phyloP scores from a whole-genome alignment of 2,113 vertebrate genomes.

The Phalacrocorax pelagicus region DNA sequence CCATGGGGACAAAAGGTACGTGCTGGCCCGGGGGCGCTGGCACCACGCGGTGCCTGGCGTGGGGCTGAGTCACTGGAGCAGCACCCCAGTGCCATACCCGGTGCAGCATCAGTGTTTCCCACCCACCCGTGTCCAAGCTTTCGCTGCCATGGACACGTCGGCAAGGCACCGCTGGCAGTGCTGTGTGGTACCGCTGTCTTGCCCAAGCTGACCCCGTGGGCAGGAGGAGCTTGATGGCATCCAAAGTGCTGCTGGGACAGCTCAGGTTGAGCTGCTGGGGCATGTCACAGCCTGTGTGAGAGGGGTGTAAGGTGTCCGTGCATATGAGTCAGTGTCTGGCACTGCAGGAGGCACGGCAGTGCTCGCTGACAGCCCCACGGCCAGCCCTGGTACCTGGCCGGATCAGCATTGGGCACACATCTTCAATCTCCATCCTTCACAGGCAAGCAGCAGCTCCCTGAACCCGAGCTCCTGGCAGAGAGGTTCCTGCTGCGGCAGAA shows the following conservation, averaged over 20 bases:
- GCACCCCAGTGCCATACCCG: fast-evolving
- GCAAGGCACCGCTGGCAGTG: not conserved
- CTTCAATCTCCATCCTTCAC: not conserved
- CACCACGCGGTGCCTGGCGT: fast-evolving
- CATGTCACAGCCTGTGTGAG: not conserved
- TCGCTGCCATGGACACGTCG: not conserved
- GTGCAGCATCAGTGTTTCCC: not conserved
- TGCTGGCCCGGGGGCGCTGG: fast-evolving
- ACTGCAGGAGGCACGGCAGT: not conserved
- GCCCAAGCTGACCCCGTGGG: not conserved
- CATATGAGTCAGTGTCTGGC: not conserved
- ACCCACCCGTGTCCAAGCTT: not conserved
- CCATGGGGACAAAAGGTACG: slow-evolving; percentile 91
- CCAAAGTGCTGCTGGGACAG: not conserved
- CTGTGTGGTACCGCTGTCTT: not conserved
- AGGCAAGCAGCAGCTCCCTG: slow-evolving; percentile 87
- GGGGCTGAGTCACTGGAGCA: fast-evolving
- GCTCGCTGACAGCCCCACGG: fast-evolving
- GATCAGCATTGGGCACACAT: fast-evolving
- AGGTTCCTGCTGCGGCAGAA: slow-evolving; percentile 81
- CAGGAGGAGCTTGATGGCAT: not conserved
- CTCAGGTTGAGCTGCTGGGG: not conserved
- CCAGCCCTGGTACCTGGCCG: not conserved
- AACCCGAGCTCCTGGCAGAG: slow-evolving; percentile 75
- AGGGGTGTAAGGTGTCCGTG: not conserved